A percentile compares a stretch with the other conserved stretches of the same genome.
Evolutionary conservation across 2,797 vertebrate genomes (phyloP).

Genomic region (Helostoma temminkii): DNA sequence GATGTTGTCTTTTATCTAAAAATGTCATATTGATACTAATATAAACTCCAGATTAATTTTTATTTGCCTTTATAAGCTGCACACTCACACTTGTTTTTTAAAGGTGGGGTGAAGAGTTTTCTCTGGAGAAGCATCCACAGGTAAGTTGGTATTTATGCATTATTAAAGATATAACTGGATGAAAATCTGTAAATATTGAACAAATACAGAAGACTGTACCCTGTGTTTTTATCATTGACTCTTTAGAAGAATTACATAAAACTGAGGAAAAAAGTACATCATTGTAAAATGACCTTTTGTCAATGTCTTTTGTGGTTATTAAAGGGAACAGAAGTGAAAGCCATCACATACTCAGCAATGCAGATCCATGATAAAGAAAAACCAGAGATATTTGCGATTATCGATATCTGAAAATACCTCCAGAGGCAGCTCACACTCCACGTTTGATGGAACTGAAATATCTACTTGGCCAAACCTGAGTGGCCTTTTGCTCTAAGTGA

Average conservation of each 20-base stretch:
- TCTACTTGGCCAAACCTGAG: slow-evolving; percentile 12
- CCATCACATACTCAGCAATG: slow-evolving; percentile 99
- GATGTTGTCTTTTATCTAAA: neutral
- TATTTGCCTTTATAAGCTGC: neutral
- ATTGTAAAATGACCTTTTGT: neutral
- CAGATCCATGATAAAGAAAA: slow-evolving; percentile 92
- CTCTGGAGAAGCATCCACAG: slow-evolving; percentile 93
- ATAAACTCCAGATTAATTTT: neutral
- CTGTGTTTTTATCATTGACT: neutral
- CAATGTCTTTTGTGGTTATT: slow-evolving; percentile 51
- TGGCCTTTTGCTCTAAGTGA: slow-evolving; percentile 47
- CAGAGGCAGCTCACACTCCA: slow-evolving; percentile 2
- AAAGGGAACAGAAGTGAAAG: slow-evolving; percentile 98
- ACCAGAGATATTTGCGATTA: slow-evolving; percentile 94
- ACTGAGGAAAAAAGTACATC: neutral
- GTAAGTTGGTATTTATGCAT: slow-evolving; percentile 71
- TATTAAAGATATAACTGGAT: neutral
- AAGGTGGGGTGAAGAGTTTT: slow-evolving; percentile 98
- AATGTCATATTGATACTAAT: neutral
- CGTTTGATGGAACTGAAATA: slow-evolving; percentile 37
- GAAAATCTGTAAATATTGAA: neutral
- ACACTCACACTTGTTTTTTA: slow-evolving; percentile 38
- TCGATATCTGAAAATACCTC: slow-evolving; percentile 89
- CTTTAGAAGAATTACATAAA: neutral
- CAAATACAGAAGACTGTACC: too few relatives aligned